These are phyloP conservation scores for Hanleya hanleyi DNA, from an alignment of 2,888 invertebrate genomes.

Conservation along the genomic window DNA sequence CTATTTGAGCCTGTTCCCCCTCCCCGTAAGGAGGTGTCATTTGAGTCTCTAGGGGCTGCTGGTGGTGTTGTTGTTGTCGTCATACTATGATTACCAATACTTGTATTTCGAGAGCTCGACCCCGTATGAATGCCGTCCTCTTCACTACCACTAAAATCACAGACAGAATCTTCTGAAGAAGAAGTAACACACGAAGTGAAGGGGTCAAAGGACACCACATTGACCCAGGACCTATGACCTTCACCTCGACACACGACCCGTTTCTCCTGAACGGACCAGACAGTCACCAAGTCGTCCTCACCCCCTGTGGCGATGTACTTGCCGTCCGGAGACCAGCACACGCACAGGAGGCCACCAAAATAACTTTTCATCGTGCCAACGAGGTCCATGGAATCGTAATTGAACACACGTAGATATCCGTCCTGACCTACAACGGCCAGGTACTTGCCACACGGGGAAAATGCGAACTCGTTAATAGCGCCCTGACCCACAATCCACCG, in stretches of 20 bases:
- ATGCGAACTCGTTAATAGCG: constrained; percentile 95
- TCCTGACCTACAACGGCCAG: constrained; percentile 91
- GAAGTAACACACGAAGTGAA: constrained; percentile 78
- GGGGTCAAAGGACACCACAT: constrained; percentile 88
- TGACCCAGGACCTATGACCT: constrained; percentile 98
- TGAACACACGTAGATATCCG: constrained; percentile 95
- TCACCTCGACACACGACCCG: constrained; percentile 97
- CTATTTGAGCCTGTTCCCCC: constrained; percentile 32
- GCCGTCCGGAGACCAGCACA: constrained; percentile 98
- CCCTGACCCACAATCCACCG: constrained; percentile 79
- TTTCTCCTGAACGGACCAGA: constrained; percentile 95
- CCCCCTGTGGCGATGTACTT: constrained; percentile 94
- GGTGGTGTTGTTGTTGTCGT: background rate
- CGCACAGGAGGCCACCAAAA: constrained; percentile 97
- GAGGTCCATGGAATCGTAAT: constrained; percentile 97
- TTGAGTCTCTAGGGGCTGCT: background rate
- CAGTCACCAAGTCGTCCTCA: constrained; percentile 98
- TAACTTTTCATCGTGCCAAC: constrained; percentile 93
- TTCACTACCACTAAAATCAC: constrained; percentile 75
- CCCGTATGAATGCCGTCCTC: constrained; percentile 50
- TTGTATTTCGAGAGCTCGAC: constrained; percentile 3
- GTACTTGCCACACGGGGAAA: constrained; percentile 95
- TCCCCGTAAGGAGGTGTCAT: constrained; percentile 15
- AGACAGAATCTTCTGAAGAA: constrained; percentile 73
- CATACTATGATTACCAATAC: background rate